Evolutionary conservation across 2,888 invertebrate species (phyloP).

Genomic region (Phasia obesa): DNA sequence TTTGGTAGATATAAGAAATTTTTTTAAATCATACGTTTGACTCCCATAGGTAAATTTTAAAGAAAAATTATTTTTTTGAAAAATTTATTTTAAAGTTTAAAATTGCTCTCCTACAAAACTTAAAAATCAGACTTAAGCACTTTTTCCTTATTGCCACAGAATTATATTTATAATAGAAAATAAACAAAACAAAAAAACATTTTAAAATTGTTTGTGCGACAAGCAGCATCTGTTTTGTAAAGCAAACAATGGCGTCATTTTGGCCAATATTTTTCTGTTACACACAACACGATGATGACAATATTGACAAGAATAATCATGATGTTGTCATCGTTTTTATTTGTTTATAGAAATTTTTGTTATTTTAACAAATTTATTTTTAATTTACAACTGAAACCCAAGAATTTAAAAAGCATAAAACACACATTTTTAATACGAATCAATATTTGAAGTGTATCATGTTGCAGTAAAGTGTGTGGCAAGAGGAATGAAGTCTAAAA

Average conservation of each 20-base stretch:
- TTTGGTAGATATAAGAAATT: no score
- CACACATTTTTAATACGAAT: constrained; percentile 53
- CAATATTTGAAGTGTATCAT: constrained; percentile 72
- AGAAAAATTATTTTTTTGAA: no score
- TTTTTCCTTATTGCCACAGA: no score
- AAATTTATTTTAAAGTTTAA: no score
- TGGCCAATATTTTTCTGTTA: constrained; percentile 28
- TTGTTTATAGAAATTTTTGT: constrained; percentile 63
- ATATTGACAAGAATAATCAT: not conserved
- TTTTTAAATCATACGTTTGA: no score
- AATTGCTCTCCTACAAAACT: no score
- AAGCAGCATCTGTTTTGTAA: constrained; percentile 57
- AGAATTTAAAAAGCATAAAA: constrained; percentile 38
- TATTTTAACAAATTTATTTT: constrained; percentile 68
- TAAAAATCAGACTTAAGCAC: no score
- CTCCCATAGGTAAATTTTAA: no score
- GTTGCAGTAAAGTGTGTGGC: constrained; percentile 61
- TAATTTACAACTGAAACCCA: constrained; percentile 60
- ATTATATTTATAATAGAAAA: constrained; percentile 5
- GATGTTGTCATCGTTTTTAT: constrained; percentile 41
- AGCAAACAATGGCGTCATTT: constrained; percentile 64
- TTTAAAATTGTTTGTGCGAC: constrained; percentile 61
- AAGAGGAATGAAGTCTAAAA: constrained; percentile 4
- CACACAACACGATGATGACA: not conserved
- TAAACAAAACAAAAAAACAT: constrained; percentile 34